phyloP scores from a whole-genome alignment of 2,888 invertebrate genomes.

The Diarsia rubi region DNA sequence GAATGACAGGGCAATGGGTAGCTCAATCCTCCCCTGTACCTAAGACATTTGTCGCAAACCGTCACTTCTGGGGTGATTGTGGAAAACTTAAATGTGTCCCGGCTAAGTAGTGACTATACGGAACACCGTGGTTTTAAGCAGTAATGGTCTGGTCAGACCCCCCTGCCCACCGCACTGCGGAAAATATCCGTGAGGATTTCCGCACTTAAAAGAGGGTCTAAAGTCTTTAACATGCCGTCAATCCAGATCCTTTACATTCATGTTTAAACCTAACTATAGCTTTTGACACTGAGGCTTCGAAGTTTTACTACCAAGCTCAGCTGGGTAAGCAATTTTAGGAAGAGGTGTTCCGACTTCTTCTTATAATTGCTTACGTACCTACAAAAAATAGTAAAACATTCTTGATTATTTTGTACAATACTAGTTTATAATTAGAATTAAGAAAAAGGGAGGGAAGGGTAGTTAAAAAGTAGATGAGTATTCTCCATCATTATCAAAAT shows the following conservation, averaged over 20 bases:
- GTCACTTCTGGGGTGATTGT: background rate
- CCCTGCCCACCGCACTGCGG: background rate
- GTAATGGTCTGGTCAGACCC: background rate
- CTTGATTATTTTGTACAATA: background rate
- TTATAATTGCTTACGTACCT: background rate
- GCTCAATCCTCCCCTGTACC: background rate
- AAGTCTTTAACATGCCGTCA: background rate
- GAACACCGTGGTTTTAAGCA: background rate
- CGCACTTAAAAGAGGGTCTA: background rate
- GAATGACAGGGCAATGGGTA: background rate
- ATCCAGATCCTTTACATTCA: background rate
- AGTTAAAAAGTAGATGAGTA: background rate
- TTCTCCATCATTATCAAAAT: background rate
- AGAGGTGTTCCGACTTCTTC: too few relatives aligned
- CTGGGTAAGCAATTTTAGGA: background rate
- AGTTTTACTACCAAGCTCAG: background rate
- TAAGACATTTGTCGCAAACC: background rate
- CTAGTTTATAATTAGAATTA: background rate
- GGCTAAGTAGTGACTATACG: background rate
- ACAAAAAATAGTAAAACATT: background rate
- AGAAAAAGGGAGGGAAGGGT: too few relatives aligned
- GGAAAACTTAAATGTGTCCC: background rate
- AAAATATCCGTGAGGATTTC: background rate
- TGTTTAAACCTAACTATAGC: background rate
- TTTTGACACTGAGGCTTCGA: conserved; percentile 11